phyloP scores from a whole-genome alignment of 2,888 invertebrate species.

The Pachliopta kotzebuea region DNA sequence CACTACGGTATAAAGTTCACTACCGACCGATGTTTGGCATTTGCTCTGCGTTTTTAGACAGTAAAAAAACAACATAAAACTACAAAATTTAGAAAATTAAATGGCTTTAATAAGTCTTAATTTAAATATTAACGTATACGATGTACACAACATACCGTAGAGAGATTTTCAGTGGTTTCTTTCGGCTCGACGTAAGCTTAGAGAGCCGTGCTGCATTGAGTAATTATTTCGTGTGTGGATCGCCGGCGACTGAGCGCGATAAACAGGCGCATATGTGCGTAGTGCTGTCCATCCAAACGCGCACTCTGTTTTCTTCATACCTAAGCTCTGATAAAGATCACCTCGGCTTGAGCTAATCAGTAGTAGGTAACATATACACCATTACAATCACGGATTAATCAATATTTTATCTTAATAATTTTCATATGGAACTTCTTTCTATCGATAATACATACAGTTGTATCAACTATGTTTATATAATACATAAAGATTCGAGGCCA shows the following conservation, averaged over 20 bases:
- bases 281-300: conserved; percentile 46
- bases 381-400: too few species aligned
- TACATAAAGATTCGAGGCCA: too few species aligned
- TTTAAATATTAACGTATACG: too few species aligned
- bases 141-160: conserved; percentile 47
- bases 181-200: neutral
- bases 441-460: too few species aligned
- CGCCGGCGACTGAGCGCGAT: conserved; percentile 46
- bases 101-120: too few species aligned
- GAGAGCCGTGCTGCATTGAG: conserved; percentile 30
- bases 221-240: neutral
- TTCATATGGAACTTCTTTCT: too few species aligned
- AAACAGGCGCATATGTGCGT: conserved; percentile 45
- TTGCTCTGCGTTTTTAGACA: conserved; percentile 9
- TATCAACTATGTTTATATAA: too few species aligned
- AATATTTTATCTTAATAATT: too few species aligned
- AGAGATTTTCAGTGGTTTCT: conserved; percentile 38
- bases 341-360: conserved; percentile 53
- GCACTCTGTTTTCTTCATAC: conserved; percentile 48
- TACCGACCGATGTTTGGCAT: conserved; percentile 31
- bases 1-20: conserved; percentile 72
- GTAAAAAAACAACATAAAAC: too few species aligned
- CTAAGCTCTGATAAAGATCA: conserved; percentile 54
- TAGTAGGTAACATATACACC: conserved; percentile 43
- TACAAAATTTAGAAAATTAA: too few species aligned